Conservation (phyloP, 2,113 vertebrate species). For the Coreoperca whiteheadi region DNA sequence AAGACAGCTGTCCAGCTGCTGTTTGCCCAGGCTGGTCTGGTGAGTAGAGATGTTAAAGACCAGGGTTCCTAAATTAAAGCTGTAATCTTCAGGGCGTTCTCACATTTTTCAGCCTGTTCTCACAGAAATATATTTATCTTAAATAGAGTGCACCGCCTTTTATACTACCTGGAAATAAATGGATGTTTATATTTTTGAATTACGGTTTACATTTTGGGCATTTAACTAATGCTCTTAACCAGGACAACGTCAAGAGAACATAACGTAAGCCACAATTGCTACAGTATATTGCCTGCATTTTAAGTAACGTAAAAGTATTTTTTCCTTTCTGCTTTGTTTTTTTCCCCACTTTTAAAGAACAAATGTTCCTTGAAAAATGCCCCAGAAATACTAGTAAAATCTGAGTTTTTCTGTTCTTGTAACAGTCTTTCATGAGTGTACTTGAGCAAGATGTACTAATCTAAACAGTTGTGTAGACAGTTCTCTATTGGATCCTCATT, state of each 20-base stretch:
- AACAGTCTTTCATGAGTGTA: background rate
- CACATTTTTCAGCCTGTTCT: background rate
- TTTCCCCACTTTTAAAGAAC: too few relatives aligned
- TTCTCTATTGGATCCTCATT: background rate
- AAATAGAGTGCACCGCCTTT: background rate
- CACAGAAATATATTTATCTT: background rate
- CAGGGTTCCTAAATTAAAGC: background rate
- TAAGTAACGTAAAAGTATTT: background rate
- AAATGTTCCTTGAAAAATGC: background rate
- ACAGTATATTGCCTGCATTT: background rate
- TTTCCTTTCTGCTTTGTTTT: background rate
- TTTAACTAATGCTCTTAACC: background rate
- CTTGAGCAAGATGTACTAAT: background rate
- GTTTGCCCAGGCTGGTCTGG: conserved; percentile 97
- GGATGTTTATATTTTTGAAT: background rate
- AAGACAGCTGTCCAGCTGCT: conserved; percentile 98
- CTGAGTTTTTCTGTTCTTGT: background rate
- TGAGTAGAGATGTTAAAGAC: conserved; percentile 80
- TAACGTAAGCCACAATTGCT: background rate
- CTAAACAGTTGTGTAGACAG: background rate
- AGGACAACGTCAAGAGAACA: background rate
- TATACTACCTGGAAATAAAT: background rate
- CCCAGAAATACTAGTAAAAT: background rate
- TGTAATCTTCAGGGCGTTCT: background rate
- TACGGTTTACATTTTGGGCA: background rate